phyloP scores from a whole-genome alignment of 2,888 invertebrate genomes.

The Drosophila emarginata region DNA sequence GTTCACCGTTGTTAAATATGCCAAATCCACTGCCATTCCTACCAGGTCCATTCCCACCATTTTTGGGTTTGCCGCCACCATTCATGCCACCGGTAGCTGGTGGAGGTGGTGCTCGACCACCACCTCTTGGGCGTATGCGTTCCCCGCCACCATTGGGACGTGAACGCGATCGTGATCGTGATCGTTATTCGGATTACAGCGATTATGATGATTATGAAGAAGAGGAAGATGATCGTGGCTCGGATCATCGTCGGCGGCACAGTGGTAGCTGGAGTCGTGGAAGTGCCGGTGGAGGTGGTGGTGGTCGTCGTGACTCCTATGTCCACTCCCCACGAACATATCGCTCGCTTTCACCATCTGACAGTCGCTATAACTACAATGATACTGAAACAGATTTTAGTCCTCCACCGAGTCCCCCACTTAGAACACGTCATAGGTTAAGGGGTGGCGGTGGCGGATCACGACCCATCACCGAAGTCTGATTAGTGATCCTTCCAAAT shows the following conservation, averaged over 20 bases:
- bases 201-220: constrained; percentile 73
- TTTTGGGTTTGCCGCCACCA: constrained; percentile 85
- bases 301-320: constrained; percentile 71
- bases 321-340: constrained; percentile 79
- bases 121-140: constrained; percentile 84
- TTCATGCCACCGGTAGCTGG: constrained; percentile 83
- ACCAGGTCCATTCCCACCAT: constrained; percentile 85
- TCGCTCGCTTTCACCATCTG: constrained; percentile 81
- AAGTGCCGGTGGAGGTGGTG: constrained; percentile 64
- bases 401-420: constrained; percentile 85
- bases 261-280: constrained; percentile 75
- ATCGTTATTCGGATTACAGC: constrained; percentile 66
- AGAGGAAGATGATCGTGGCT: constrained; percentile 56
- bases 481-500: constrained; percentile 35
- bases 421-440: constrained; percentile 1
- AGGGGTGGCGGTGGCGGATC: constrained; percentile 52
- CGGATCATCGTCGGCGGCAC: constrained; percentile 53
- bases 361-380: constrained; percentile 84
- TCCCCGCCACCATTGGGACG: constrained; percentile 82
- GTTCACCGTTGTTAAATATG: constrained; percentile 80
- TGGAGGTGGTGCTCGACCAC: constrained; percentile 84
- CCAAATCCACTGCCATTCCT: constrained; percentile 84
- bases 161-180: constrained; percentile 38
- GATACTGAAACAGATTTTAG: constrained; percentile 88
- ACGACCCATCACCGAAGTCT: constrained; percentile 61